phyloP scores from a whole-genome alignment of 2,888 invertebrate species.

The Busseola fusca region DNA sequence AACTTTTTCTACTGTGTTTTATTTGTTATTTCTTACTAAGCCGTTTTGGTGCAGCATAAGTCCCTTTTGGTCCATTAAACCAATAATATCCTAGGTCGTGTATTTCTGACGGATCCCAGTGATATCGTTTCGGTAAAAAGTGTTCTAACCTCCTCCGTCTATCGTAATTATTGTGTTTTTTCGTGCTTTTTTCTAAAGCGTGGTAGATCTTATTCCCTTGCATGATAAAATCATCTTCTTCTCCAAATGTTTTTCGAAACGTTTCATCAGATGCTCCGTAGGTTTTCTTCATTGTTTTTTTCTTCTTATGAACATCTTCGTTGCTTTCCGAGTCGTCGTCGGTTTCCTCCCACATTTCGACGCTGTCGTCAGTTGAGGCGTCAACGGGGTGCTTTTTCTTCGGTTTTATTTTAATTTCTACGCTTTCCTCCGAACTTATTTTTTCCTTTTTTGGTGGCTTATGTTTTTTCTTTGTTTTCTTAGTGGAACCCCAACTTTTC shows the following conservation, averaged over 20 bases:
- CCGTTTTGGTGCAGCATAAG: slow-evolving; percentile 38
- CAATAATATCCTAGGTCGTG: slow-evolving; percentile 72
- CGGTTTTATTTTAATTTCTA: neutral
- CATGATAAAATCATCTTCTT: neutral
- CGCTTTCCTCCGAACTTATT: neutral
- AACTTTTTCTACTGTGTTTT: no score
- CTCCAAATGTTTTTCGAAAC: neutral
- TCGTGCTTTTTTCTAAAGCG: neutral
- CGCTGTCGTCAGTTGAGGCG: neutral
- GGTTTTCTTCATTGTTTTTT: neutral
- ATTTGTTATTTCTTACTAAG: neutral
- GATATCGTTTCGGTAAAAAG: slow-evolving; percentile 77
- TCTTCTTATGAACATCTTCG: neutral
- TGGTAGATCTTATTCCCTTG: slow-evolving; percentile 40
- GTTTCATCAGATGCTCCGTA: neutral
- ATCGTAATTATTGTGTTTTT: neutral
- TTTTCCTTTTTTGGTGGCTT: neutral
- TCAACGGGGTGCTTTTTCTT: neutral
- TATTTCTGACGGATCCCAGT: slow-evolving; percentile 71
- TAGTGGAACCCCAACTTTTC: neutral
- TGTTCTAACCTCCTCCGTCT: slow-evolving; percentile 64
- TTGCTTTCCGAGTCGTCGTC: neutral
- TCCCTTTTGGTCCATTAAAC: slow-evolving; percentile 75
- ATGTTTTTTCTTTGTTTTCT: neutral
- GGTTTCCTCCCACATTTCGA: neutral